Conservation (phyloP, 2,113 vertebrate genomes). For the Tauraco erythrolophus region DNA sequence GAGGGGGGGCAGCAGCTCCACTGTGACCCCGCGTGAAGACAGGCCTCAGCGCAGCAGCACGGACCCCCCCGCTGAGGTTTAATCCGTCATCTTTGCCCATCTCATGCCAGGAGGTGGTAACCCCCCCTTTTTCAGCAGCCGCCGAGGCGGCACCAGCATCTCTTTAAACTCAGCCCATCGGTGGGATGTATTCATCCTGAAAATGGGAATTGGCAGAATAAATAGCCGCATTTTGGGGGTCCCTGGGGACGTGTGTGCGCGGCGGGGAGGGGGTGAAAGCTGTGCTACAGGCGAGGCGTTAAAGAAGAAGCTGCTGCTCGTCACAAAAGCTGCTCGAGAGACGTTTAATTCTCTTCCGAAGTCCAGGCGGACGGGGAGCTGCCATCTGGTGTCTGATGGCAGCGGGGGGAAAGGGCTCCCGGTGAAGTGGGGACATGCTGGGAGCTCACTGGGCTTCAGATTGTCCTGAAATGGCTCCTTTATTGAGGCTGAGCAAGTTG, state of each 20-base stretch:
- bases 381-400: conserved; percentile 61
- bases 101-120: background rate
- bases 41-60: background rate
- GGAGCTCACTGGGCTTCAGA: background rate
- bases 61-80: background rate
- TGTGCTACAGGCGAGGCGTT: background rate
- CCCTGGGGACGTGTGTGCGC: fast-evolving
- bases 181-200: fast-evolving
- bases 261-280: fast-evolving
- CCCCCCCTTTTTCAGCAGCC: fast-evolving
- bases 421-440: background rate
- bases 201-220: background rate
- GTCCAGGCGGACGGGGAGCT: background rate
- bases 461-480: background rate
- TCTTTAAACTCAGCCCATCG: fast-evolving
- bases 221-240: fast-evolving
- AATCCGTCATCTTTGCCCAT: fast-evolving
- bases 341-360: background rate
- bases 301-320: conserved; percentile 4
- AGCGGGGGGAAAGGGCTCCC: background rate
- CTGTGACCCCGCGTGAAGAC: background rate
- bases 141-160: fast-evolving
- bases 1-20: background rate
- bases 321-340: background rate
- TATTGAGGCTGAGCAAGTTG: fast-evolving